These are phyloP conservation scores for Hetaerina titia DNA, from an alignment of 2,888 invertebrate genomes.

Conservation along the genomic window DNA sequence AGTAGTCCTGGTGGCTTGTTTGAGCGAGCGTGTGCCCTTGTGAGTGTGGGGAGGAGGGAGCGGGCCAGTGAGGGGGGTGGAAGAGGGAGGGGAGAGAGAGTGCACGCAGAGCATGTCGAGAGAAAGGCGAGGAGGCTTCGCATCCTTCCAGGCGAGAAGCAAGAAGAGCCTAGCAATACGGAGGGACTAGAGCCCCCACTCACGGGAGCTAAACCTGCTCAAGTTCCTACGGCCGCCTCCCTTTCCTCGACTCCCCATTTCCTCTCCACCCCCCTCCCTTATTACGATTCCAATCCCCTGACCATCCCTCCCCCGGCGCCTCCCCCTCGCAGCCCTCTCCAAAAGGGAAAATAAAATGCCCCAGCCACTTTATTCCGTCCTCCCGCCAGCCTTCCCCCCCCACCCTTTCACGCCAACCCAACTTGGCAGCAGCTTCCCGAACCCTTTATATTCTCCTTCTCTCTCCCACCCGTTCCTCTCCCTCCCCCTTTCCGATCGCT, in stretches of 20 bases:
- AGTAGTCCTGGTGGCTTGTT: neutral
- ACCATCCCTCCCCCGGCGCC: neutral
- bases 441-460: neutral
- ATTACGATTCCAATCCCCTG: slow-evolving; percentile 11
- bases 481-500: neutral
- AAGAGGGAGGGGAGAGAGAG: neutral
- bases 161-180: neutral
- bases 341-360: neutral
- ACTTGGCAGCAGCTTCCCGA: slow-evolving; percentile 37
- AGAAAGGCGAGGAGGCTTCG: neutral
- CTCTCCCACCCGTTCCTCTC: neutral
- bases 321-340: neutral
- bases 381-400: neutral
- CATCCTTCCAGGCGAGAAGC: neutral
- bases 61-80: neutral
- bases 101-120: neutral
- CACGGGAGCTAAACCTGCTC: neutral
- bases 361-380: neutral
- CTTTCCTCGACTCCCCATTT: neutral
- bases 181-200: neutral
- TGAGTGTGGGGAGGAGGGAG: neutral
- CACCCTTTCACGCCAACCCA: neutral
- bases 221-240: neutral
- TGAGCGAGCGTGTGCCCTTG: neutral
- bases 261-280: neutral